Evolutionary conservation across 30 jellyfish, hydroid and myxozoan species (phyloP).

Genomic region (Sanderia malayensis): DNA sequence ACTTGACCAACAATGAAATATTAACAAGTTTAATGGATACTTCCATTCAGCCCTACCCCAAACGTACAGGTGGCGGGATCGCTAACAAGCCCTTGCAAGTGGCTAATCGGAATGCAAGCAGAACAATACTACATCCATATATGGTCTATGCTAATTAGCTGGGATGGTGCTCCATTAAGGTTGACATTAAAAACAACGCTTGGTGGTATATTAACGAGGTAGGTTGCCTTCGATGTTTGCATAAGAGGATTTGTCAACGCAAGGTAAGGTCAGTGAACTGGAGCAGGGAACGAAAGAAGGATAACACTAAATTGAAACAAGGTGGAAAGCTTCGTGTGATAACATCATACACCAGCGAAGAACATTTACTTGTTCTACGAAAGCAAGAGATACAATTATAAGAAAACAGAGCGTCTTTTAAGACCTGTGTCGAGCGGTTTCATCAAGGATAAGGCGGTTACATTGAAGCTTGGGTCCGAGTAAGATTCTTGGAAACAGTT

Average conservation of each 20-base stretch:
- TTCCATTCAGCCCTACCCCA: constrained; percentile 59
- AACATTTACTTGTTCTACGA: too few species aligned
- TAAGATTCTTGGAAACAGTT: not conserved
- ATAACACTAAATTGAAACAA: not conserved
- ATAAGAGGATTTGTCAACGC: constrained; percentile 36
- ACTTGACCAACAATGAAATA: constrained; percentile 19
- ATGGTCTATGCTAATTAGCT: constrained; percentile 35
- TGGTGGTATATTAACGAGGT: constrained; percentile 23
- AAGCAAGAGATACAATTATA: too few species aligned
- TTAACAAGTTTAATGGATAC: constrained; percentile 34
- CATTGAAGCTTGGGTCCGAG: not conserved
- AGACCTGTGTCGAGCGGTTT: not conserved
- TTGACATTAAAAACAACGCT: constrained; percentile 29
- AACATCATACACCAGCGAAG: too few species aligned
- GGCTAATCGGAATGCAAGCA: constrained; percentile 26
- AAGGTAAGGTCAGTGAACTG: constrained; percentile 6
- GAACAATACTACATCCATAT: constrained; percentile 37
- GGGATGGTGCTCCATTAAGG: constrained; percentile 28
- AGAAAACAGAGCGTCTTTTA: too few species aligned
- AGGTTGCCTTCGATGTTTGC: constrained; percentile 7
- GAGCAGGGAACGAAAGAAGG: too few species aligned
- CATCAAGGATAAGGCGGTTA: not conserved
- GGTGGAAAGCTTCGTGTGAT: not conserved
- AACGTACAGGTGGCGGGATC: constrained; percentile 47
- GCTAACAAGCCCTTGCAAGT: not conserved